A percentile compares a stretch with the other conserved stretches of the same genome.
These are phyloP conservation scores for Tauraco erythrolophus DNA, from an alignment of 2,113 vertebrate species.

Conservation along the genomic window DNA sequence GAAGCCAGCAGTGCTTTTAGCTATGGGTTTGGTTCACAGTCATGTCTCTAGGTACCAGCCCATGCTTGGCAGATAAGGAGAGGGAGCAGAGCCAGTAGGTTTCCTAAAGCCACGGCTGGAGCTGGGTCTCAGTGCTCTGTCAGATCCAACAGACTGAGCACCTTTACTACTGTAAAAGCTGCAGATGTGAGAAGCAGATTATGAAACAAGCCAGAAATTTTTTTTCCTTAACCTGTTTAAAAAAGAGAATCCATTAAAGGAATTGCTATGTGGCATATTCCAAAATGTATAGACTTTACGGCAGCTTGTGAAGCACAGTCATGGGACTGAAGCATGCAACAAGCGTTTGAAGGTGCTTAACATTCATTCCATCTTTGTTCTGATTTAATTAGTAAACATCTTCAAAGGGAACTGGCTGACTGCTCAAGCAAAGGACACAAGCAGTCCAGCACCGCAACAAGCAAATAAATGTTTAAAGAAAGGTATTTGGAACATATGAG, in stretches of 20 bases:
- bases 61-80: not conserved
- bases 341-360: constrained; percentile 65
- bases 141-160: not conserved
- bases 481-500: constrained; percentile 16
- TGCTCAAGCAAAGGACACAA: constrained; percentile 48
- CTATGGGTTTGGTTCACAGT: not conserved
- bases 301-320: constrained; percentile 30
- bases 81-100: not conserved
- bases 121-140: not conserved
- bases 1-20: not conserved
- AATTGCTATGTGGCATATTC: not conserved
- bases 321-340: not conserved
- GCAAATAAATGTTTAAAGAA: constrained; percentile 49
- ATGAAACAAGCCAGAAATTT: not conserved
- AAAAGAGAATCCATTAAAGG: not conserved
- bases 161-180: not conserved
- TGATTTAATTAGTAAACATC: constrained; percentile 72
- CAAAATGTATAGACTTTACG: not conserved
- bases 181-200: not conserved
- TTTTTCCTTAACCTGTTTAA: not conserved
- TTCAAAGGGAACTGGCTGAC: constrained; percentile 65
- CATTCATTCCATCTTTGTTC: constrained; percentile 66
- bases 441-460: not conserved
- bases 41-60: not conserved
- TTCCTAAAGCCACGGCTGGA: not conserved